Conservation (phyloP, 2,113 vertebrate genomes). For the Hippocampus zosterae region DNA sequence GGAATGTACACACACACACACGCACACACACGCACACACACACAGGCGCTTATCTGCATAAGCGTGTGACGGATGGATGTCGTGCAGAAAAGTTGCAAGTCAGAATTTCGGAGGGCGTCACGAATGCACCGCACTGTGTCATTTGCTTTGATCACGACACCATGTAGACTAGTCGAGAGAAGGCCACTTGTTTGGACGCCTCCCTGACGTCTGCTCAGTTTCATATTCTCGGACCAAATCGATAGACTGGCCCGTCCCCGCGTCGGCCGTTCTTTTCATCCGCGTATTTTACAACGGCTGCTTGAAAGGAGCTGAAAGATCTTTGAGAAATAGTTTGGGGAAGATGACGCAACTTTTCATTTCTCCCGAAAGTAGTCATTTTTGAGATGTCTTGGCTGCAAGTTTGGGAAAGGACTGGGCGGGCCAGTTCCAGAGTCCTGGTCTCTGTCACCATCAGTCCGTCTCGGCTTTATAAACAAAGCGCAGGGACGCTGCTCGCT, state of each 20-base stretch:
- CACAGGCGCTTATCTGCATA: conserved; percentile 2
- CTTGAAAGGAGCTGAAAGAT: no score
- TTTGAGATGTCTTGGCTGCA: no score
- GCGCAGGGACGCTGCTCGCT: conserved; percentile 28
- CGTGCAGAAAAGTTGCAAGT: background rate
- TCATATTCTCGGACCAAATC: no score
- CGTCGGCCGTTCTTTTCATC: no score
- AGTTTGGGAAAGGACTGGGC: conserved; percentile 3
- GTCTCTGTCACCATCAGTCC: conserved; percentile 58
- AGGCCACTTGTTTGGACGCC: no score
- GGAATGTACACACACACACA: conserved; percentile 71
- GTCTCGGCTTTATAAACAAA: conserved; percentile 59
- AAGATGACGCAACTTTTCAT: no score
- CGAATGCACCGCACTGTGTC: background rate
- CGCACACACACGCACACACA: background rate
- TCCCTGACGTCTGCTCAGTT: no score
- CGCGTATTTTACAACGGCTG: no score
- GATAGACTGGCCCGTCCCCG: no score
- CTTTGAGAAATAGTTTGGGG: no score
- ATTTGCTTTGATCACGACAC: no score
- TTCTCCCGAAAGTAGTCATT: background rate
- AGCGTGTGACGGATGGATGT: conserved; percentile 19
- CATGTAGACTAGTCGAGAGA: no score
- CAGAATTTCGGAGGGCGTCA: background rate
- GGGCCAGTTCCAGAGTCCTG: conserved; percentile 48